Evolutionary conservation across 2,797 vertebrate species (phyloP), one percentile per base, ranked within the genome.

Genomic region (Neopelma chrysocephalum): DNA sequence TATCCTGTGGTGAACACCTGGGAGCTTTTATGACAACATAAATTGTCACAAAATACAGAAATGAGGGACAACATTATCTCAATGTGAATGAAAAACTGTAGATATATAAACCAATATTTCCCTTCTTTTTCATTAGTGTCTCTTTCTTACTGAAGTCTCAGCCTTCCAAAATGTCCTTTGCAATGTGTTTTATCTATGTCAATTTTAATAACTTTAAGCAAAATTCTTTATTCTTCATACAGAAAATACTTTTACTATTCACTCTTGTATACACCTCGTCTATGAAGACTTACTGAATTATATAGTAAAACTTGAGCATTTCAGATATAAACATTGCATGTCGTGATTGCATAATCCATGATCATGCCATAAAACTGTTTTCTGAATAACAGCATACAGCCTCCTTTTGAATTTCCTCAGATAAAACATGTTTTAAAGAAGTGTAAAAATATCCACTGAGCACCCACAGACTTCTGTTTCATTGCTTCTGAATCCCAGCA

Each of bases 391-490:
- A 91, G 34, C n/a, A 42, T 66, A 60, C 22, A 95, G 32, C 10
- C 22, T 82, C 43, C 14, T 11, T 82, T 86, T 76, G 48, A 91
- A 95, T 90, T 93, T 95, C 43, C 58, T 88, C 70, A 70, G 80
- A 29, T 78, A 91, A 95, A 94, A 61, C 53, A 78, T 12, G 6
- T 58, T 83, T 94, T 86, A 66, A 91, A 87, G 58, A 88, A 75
- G 72, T n/a, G 29, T 88, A 88, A 81, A 96, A 93, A 93, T 96
- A 94, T 36, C 54, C 43, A 79, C 56, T 42, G 36, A 90, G 91
- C 77, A 91, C 71, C 87, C 91, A 96, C n/a, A 78, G 72, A 81
- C 57, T 86, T 92, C 58, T 95, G 69, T 94, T 91, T 79, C 85
- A 66, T 57, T 95, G 47, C 34, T 93, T 86, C 76, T 86, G 94